Base-by-base conservation (phyloP, 2,797 vertebrate genomes). In the Bovichtus diacanthus region DNA sequence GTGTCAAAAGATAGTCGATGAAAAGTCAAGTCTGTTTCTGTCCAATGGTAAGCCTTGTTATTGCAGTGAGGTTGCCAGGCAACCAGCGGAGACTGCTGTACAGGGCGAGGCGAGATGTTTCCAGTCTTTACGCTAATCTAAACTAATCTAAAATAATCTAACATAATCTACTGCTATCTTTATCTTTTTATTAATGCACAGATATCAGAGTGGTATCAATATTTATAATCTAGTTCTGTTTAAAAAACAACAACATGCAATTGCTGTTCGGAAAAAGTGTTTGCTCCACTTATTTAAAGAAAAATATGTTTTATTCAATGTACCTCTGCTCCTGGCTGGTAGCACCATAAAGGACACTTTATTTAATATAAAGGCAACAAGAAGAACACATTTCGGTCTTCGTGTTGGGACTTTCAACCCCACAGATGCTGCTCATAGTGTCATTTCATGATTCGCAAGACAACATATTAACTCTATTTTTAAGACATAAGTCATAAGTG, bases 401-500 rank as follows among this genome's bases (percentile, higher is more conserved):
- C n/a, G 16, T 39, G 18, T 77, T 51, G 66, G 1, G 5, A 66
- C 38, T 46, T 44, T 25, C 7, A 8, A 72, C 13, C n/a, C 43
- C 11, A 9, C 54, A 69, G 74, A 39, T 0, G 34, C 36, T 2
- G 39, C 38, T 58, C 51, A 36, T 4, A 53, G 31, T 69, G n/a
- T 34, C 36, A 50, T 56, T n/a, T 59, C 3, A 61, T 25, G 10
- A 43, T 53, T 43, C 6, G 2, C 7, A 31, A 12, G n/a, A 68
- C 61, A 55, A n/a, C 49, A 55, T 62, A 56, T 65, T 66, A 66
- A 59, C 55, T 79, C 19, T 3, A 13, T 50, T 60, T 31, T 46
- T 18, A 49, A 27, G 9, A 31, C 13, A 36, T 25, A 58, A 39
- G 53, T 70, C 41, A 18, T 23, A 72, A 74, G 44, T 49, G 29